Percentiles rank a stretch among this genome's conserved stretches.
These are phyloP conservation scores for Papilio polytes DNA, from an alignment of 1,140 invertebrate genomes.

Conservation along the genomic window DNA sequence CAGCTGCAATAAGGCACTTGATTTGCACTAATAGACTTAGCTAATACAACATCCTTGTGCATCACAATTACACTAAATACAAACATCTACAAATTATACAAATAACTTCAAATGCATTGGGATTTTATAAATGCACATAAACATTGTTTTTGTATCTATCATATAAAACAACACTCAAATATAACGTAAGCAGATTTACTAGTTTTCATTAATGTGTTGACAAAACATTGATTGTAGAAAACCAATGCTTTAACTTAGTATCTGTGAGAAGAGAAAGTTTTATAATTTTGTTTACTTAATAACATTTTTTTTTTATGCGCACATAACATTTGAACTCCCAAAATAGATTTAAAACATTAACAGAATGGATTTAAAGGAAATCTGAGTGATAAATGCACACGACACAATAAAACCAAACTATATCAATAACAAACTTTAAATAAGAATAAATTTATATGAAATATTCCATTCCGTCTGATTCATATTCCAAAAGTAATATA, in stretches of 20 bases:
- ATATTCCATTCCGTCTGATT: no score
- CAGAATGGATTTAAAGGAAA: not conserved
- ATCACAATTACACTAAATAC: not conserved
- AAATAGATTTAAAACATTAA: not conserved
- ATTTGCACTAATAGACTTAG: conserved; percentile 40
- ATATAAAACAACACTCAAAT: not conserved
- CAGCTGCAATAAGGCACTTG: conserved; percentile 55
- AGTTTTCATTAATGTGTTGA: no score
- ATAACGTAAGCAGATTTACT: not conserved
- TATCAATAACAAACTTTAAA: not conserved
- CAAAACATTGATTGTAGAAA: no score
- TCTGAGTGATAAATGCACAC: not conserved
- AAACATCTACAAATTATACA: conserved; percentile 12
- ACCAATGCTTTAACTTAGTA: no score
- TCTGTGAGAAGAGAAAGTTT: no score
- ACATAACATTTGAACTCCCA: not conserved
- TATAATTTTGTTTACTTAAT: not conserved
- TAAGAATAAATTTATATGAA: not conserved
- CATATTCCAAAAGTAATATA: not conserved
- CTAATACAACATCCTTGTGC: conserved; percentile 10
- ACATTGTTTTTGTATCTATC: not conserved
- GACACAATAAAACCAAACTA: not conserved
- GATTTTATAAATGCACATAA: not conserved
- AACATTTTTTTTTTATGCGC: not conserved
- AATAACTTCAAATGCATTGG: not conserved